phyloP scores from a whole-genome alignment of 1,140 invertebrate genomes.

The Aporrectodea caliginosa region DNA sequence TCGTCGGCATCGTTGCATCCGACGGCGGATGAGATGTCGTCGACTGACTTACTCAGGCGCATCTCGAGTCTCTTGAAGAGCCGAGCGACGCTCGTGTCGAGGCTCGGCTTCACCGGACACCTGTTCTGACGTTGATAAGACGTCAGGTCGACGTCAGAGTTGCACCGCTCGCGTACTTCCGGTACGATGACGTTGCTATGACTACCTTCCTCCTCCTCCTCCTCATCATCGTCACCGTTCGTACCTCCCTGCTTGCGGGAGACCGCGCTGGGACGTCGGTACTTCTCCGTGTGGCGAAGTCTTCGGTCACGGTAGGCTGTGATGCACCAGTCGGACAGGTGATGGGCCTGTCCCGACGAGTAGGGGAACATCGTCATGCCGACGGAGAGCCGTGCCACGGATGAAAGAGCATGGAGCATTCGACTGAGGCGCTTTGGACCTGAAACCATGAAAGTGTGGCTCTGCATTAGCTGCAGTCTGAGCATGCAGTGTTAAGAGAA shows the following conservation, averaged over 20 bases:
- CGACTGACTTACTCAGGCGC: neutral
- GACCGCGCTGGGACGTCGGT: neutral
- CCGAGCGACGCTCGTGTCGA: neutral
- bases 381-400: conserved; percentile 10
- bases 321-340: conserved; percentile 22
- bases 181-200: neutral
- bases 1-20: neutral
- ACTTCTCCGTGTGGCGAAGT: neutral
- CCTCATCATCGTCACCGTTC: neutral
- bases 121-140: neutral
- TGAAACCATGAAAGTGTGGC: too few species aligned
- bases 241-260: neutral
- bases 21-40: neutral
- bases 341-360: neutral
- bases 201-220: neutral
- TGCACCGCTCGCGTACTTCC: neutral
- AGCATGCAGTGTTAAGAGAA: too few species aligned
- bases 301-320: neutral
- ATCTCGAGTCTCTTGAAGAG: neutral
- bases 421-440: conserved; percentile 14
- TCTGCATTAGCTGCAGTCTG: too few species aligned
- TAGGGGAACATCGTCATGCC: conserved; percentile 20
- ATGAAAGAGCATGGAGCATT: conserved; percentile 18
- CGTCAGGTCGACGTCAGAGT: neutral
- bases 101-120: too few species aligned